These are phyloP conservation scores for Pseudomyrmex sp. DNA, from an alignment of 1,140 invertebrate species.

Conservation along the genomic window DNA sequence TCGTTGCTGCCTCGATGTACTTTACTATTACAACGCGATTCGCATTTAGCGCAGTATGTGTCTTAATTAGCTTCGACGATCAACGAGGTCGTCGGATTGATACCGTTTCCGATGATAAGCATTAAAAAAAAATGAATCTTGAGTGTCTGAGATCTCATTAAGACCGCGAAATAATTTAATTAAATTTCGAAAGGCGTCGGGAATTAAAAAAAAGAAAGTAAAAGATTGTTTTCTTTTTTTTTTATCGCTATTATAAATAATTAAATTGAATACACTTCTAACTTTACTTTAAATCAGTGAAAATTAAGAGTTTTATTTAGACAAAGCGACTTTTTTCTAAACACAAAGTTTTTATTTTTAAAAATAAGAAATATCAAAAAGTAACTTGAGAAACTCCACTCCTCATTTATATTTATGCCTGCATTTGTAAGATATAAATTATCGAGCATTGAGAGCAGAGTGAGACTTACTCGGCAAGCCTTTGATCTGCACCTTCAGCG, in stretches of 20 bases:
- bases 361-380: no score
- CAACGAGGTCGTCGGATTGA: conserved; percentile 36
- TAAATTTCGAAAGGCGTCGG: not conserved
- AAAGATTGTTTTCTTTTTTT: no score
- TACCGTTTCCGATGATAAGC: conserved; percentile 41
- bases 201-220: not conserved
- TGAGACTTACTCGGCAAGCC: conserved; percentile 49
- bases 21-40: conserved; percentile 27
- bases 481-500: conserved; percentile 49
- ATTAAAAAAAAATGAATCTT: not conserved
- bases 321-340: no score
- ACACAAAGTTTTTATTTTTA: no score
- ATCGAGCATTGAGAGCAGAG: no score
- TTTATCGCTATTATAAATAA: no score
- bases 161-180: not conserved
- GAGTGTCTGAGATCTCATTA: not conserved
- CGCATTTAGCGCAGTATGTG: conserved; percentile 57
- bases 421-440: not conserved
- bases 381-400: no score
- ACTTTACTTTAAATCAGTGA: no score
- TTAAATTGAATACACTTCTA: no score
- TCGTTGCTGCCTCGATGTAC: conserved; percentile 15
- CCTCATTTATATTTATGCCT: not conserved
- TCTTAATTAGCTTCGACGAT: conserved; percentile 63
- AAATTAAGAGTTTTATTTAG: no score